Evolutionary conservation across 2,888 invertebrate genomes (phyloP).

Genomic region (Blastobasis adustella): DNA sequence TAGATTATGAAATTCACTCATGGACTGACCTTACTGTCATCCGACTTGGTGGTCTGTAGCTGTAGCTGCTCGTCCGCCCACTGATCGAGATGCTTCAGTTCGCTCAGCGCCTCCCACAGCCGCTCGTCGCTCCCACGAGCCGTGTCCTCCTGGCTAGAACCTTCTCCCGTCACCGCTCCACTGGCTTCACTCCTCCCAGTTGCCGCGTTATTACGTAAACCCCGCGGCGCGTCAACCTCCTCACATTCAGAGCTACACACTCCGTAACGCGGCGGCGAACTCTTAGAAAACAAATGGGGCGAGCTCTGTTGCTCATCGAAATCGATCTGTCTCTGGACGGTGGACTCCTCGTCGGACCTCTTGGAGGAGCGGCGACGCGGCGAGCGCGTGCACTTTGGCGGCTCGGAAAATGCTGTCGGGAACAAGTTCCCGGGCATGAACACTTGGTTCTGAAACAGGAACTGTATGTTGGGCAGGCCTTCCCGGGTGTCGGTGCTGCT

Average conservation of each 20-base stretch:
- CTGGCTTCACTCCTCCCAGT: constrained; percentile 34
- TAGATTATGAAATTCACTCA: background rate
- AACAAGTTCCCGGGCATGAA: constrained; percentile 62
- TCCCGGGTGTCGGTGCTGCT: constrained; percentile 39
- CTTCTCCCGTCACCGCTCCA: constrained; percentile 3
- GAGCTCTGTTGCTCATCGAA: constrained; percentile 35
- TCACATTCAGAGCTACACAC: constrained; percentile 16
- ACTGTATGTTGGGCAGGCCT: constrained; percentile 59
- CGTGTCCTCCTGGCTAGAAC: constrained; percentile 35
- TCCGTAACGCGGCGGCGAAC: constrained; percentile 10
- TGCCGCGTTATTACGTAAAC: too few relatives aligned
- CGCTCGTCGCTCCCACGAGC: constrained; percentile 41
- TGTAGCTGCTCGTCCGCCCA: constrained; percentile 63
- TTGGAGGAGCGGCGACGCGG: constrained; percentile 21
- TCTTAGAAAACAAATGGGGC: constrained; percentile 46
- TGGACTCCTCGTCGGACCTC: constrained; percentile 41
- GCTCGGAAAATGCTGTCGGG: constrained; percentile 40
- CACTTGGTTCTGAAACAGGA: constrained; percentile 67
- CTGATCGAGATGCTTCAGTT: constrained; percentile 54
- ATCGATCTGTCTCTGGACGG: constrained; percentile 51
- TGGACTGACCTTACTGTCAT: constrained; percentile 51
- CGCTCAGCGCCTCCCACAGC: constrained; percentile 60
- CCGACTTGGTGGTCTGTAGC: constrained; percentile 41
- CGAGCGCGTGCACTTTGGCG: constrained; percentile 24
- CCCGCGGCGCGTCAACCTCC: constrained; percentile 11